Percentiles rank a stretch among this genome's conserved stretches.
Evolutionary conservation across 1,140 invertebrate genomes (phyloP).

Genomic region (Hormaphis cornu): DNA sequence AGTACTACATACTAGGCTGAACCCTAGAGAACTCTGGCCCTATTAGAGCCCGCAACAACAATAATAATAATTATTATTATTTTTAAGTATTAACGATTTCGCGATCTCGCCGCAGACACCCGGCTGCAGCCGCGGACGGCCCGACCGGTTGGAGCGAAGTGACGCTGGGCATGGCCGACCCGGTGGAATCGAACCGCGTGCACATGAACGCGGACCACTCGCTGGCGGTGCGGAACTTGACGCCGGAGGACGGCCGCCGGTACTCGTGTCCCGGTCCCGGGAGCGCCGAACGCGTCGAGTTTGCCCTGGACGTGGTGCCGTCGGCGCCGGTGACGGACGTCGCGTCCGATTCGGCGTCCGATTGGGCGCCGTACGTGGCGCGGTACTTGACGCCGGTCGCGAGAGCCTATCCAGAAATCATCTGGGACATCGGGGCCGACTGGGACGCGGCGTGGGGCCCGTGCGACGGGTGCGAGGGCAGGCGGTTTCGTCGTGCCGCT

Average conservation of each 20-base stretch:
- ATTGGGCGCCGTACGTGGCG: neutral
- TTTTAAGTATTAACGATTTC: no score
- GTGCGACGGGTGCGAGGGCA: conserved; percentile 26
- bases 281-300: neutral
- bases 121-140: no score
- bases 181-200: neutral
- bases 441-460: conserved; percentile 26
- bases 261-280: conserved; percentile 2
- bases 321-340: neutral
- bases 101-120: no score
- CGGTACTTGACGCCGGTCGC: neutral
- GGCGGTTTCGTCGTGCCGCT: neutral
- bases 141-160: neutral
- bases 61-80: no score
- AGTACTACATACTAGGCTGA: no score
- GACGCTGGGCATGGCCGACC: neutral
- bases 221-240: neutral
- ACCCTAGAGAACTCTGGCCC: no score
- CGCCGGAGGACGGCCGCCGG: neutral
- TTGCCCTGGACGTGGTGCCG: neutral
- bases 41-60: no score
- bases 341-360: neutral
- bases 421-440: neutral
- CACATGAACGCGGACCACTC: neutral
- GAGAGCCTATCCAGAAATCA: neutral